Percentiles rank a stretch among this genome's conserved stretches.
Evolutionary conservation across 2,888 invertebrate species (phyloP).

Genomic region (Allolobophora icterica): DNA sequence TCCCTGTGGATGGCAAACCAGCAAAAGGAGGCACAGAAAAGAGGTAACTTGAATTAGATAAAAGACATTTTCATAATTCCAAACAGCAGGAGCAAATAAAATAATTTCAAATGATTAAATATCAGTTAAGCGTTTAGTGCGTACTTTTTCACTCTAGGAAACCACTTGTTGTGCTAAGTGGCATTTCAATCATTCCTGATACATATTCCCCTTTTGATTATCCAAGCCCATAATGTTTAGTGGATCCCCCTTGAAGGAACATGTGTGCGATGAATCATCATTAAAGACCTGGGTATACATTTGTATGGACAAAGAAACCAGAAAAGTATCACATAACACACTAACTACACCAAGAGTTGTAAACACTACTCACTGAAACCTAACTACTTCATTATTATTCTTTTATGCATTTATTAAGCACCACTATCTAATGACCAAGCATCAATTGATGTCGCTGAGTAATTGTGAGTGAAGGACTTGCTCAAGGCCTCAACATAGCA

Average conservation of each 20-base stretch:
- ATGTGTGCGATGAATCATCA: neutral
- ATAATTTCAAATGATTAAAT: neutral
- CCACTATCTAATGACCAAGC: too few relatives aligned
- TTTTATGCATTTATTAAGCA: too few relatives aligned
- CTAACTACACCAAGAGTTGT: neutral
- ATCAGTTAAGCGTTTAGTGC: neutral
- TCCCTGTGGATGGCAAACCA: too few relatives aligned
- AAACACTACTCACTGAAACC: neutral
- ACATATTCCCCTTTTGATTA: neutral
- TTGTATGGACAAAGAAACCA: slow-evolving; percentile 9
- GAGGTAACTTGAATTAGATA: too few relatives aligned
- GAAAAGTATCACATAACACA: neutral
- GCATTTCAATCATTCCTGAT: slow-evolving; percentile 28
- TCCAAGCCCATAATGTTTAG: neutral
- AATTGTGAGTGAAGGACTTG: too few relatives aligned
- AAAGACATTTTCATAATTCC: neutral
- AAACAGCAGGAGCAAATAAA: neutral
- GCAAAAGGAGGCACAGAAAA: too few relatives aligned
- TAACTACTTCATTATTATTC: neutral
- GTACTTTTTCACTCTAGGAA: neutral
- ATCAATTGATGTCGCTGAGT: too few relatives aligned
- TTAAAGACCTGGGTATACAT: slow-evolving; percentile 2
- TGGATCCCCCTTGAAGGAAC: neutral
- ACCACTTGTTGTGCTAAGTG: neutral
- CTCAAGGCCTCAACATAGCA: too few relatives aligned